Conservation (phyloP, 2,888 invertebrate genomes). For the Eledona agricola region DNA sequence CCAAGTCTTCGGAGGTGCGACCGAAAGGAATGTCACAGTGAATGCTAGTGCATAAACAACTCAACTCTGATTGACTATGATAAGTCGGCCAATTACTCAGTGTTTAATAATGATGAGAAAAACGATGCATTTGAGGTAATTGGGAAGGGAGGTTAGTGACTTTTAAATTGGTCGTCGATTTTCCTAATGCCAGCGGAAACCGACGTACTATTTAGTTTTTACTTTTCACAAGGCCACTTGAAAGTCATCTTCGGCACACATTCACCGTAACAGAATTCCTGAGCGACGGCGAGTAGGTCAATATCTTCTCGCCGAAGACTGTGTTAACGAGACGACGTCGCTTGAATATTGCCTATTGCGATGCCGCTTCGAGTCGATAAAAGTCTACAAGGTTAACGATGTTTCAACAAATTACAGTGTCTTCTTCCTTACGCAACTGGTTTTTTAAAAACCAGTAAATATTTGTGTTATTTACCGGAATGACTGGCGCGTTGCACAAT, state of each 20-base stretch:
- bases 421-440: slow-evolving; percentile 8
- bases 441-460: neutral
- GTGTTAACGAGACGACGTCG: no score
- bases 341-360: no score
- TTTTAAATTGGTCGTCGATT: slow-evolving; percentile 5
- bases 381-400: slow-evolving; percentile 20
- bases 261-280: slow-evolving; percentile 26
- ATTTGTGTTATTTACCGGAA: neutral
- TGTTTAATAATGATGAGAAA: no score
- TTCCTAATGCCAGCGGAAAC: no score
- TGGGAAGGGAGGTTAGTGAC: no score
- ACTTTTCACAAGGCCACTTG: slow-evolving; percentile 29
- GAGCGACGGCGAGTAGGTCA: slow-evolving; percentile 19
- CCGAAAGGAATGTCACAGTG: slow-evolving; percentile 22
- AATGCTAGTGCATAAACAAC: no score
- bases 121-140: no score
- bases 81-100: slow-evolving; percentile 5
- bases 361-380: no score
- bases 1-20: slow-evolving; percentile 17
- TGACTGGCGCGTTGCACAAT: no score
- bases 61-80: no score
- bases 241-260: slow-evolving; percentile 24
- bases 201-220: slow-evolving; percentile 1
- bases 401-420: slow-evolving; percentile 10
- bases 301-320: slow-evolving; percentile 8